phyloP scores from a whole-genome alignment of 2,888 invertebrate genomes.

The Timema podura region DNA sequence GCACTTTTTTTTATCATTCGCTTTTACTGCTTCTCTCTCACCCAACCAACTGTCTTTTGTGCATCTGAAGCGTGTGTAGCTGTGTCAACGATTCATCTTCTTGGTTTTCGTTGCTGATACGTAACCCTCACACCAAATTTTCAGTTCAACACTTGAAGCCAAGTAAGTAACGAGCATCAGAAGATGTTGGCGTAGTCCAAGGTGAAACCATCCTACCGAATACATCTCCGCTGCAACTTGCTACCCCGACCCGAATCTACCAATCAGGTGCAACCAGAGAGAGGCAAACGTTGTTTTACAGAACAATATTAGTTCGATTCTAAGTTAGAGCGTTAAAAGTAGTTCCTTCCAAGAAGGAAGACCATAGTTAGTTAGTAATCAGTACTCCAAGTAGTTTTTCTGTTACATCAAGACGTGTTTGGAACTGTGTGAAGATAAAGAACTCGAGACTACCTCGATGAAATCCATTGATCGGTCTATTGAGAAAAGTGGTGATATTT shows the following conservation, averaged over 20 bases:
- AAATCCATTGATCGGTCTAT: conserved; percentile 19
- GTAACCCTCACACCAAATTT: too few relatives aligned
- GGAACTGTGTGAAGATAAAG: conserved; percentile 18
- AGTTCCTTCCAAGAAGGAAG: conserved; percentile 26
- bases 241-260: too few relatives aligned
- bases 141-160: too few relatives aligned
- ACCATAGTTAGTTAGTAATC: conserved; percentile 12
- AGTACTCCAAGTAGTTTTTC: conserved; percentile 23
- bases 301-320: too few relatives aligned
- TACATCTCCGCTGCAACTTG: too few relatives aligned
- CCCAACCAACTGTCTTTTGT: conserved; percentile 22
- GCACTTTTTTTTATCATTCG: conserved; percentile 7
- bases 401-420: conserved; percentile 16
- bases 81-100: too few relatives aligned
- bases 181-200: too few relatives aligned
- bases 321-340: background rate
- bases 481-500: conserved; percentile 32
- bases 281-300: too few relatives aligned
- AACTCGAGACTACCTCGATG: conserved; percentile 21
- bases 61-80: conserved; percentile 24
- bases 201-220: too few relatives aligned
- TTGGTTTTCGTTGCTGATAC: too few relatives aligned
- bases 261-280: too few relatives aligned
- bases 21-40: conserved; percentile 23
- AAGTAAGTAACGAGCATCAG: too few relatives aligned